Base-by-base conservation (phyloP, 2,888 invertebrate species). In the Crepidodera aurea region DNA sequence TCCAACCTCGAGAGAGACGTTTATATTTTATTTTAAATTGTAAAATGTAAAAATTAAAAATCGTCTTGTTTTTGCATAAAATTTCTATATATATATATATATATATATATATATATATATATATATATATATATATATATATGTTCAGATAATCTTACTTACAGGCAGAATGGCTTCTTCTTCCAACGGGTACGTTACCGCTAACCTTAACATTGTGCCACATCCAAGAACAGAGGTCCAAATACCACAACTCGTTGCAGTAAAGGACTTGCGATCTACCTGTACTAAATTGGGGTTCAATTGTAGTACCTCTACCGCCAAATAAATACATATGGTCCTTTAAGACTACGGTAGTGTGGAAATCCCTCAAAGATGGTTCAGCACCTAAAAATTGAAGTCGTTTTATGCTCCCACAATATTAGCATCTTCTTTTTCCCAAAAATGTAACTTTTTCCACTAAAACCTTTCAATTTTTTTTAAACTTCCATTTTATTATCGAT, bases 151-250 rank as follows among this genome's bases (percentile, higher is more conserved):
- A 37, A 2, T 22, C 50, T 39, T 32, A 77, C 89, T 87, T 84
- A 94, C 94, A 95, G 71, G 94, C 92, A 65, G 96, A 95, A 83
- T 96, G 96, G 79, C 94, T 95, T 48, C 96, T 84, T 66, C 96
- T 83, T 32, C 95, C 94, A 57, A 86, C 83, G 1, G 96, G 96
- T 77, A 86, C 84, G 51, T 84, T 82, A 1, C 91, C 92, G 42
- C 81, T 80, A 62, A 84, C 87, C 66, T 75, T 82, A 27, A 86
- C 87, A 66, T 78, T 83, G 76, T 83, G 82, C 96, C 96, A 96
- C 53, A 83, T 84, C 60, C 86, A 85, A 19, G 86, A 86, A 58
- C 82, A 80, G 62, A 92, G 88, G 81, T 96, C 91, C 66, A 93
- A 83, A 78, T 88, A 90, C 78, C 87, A 88, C 40, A 94, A 85